Percentiles rank a stretch among this genome's conserved stretches.
phyloP scores from a whole-genome alignment of 2,888 invertebrate genomes.

The Trissolcus japonicus region DNA sequence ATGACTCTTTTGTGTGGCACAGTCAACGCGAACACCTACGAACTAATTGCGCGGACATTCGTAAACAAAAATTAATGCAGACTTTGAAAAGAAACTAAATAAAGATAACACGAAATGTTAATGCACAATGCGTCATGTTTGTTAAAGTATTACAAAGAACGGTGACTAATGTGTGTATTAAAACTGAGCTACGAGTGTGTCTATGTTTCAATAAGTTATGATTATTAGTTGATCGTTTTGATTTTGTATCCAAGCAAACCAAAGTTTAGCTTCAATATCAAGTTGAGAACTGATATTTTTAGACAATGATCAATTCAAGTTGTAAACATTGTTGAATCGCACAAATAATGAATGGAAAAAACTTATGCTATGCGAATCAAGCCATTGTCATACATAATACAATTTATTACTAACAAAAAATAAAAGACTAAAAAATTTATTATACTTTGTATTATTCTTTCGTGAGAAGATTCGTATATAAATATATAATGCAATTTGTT shows the following conservation, averaged over 20 bases:
- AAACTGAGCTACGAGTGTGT: neutral
- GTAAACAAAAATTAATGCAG: conserved; percentile 47
- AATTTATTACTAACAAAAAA: too few relatives aligned
- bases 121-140: conserved; percentile 49
- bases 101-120: conserved; percentile 49
- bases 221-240: conserved; percentile 3
- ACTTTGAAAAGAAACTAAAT: conserved; percentile 22
- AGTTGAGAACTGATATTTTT: too few relatives aligned
- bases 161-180: conserved; percentile 45
- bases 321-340: neutral
- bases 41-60: conserved; percentile 38
- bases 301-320: neutral
- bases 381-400: too few relatives aligned
- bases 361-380: too few relatives aligned
- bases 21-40: conserved; percentile 36
- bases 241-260: neutral
- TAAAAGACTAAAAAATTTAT: too few relatives aligned
- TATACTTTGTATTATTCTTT: too few relatives aligned
- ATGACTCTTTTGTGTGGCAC: conserved; percentile 51
- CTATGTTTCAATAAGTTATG: conserved; percentile 5
- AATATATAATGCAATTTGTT: too few relatives aligned
- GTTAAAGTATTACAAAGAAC: conserved; percentile 45
- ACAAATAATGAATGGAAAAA: too few relatives aligned
- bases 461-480: too few relatives aligned
- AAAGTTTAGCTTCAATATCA: neutral